A percentile compares a stretch with the other conserved stretches of the same genome.
phyloP scores from a whole-genome alignment of 2,888 invertebrate species.

The Crossocerus cetratus region DNA sequence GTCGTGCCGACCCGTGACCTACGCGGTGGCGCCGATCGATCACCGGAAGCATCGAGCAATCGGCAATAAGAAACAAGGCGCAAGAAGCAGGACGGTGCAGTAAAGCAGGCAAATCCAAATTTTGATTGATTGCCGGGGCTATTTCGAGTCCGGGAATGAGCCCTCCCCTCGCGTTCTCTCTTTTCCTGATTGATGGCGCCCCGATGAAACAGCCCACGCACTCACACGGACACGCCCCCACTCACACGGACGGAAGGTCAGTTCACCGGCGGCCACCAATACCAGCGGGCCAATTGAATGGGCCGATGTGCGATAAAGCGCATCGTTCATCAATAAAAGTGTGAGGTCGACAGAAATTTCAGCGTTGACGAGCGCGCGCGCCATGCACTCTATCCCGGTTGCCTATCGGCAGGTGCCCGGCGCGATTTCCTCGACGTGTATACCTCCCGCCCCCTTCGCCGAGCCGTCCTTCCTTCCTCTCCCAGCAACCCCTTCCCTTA shows the following conservation, averaged over 20 bases:
- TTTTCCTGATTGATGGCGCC: slow-evolving; percentile 27
- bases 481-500: neutral
- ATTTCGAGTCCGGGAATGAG: neutral
- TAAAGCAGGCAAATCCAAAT: neutral
- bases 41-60: too few relatives aligned
- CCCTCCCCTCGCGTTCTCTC: slow-evolving; percentile 18
- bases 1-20: too few relatives aligned
- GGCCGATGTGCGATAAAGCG: slow-evolving; percentile 20
- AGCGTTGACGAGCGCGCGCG: neutral
- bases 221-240: neutral
- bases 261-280: neutral
- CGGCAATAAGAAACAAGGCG: too few relatives aligned
- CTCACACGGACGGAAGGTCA: too few relatives aligned
- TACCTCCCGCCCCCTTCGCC: neutral
- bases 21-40: too few relatives aligned
- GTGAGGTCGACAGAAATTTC: slow-evolving; percentile 38
- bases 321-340: slow-evolving; percentile 26
- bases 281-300: too few relatives aligned
- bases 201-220: slow-evolving; percentile 11
- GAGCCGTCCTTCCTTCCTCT: neutral
- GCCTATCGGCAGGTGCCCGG: neutral
- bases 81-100: too few relatives aligned
- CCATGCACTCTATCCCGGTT: too few relatives aligned
- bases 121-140: neutral
- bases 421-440: neutral